Base-by-base conservation (phyloP, 2,113 vertebrate species). In the Rhabdornis inornatus region DNA sequence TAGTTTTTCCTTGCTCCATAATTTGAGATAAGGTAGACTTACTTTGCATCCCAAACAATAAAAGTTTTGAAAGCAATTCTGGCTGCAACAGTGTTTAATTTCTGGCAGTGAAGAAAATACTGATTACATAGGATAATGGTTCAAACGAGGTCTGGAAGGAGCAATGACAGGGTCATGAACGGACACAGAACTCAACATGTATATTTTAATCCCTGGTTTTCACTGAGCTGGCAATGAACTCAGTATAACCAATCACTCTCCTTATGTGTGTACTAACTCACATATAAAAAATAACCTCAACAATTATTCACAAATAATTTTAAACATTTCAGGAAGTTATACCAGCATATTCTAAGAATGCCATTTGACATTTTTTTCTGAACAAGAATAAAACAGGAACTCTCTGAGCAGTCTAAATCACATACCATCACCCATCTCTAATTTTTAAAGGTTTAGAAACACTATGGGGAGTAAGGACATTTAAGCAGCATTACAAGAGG, bases 381-480 rank as follows among this genome's bases (percentile, higher is more conserved):
- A 69, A 86, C 12, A 60, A 57, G 76, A 92, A 72, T 37, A 42
- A 57, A 83, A 22, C 11, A 80, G 31, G 15, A 86, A 71, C 6
- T 37, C 56, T 84, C 10, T n/a, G 17, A 64, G 47, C 50, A 89
- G 71, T 92, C 35, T 89, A 88, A 96, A 97, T 91, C 95, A 95
- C 92, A 94, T 93, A 95, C 76, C 85, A 65, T 89, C 39, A 83
- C 25, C 22, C 50, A 81, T 28, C 30, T 79, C 66, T 79, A 37
- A 23, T 83, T 88, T 59, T 70, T 57, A 50, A 60, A 83, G 30
- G 56, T 65, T 81, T 80, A 40, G 28, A 80, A 95, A 71, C 30
- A 66, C 45, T 64, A 6, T 2, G 3, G 30, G 28, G 23, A 78
- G 21, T 11, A 40, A 84, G 24, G 42, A 89, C 64, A 94, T 56